Conservation (phyloP, 2,888 invertebrate genomes). For the Spialia ferax region DNA sequence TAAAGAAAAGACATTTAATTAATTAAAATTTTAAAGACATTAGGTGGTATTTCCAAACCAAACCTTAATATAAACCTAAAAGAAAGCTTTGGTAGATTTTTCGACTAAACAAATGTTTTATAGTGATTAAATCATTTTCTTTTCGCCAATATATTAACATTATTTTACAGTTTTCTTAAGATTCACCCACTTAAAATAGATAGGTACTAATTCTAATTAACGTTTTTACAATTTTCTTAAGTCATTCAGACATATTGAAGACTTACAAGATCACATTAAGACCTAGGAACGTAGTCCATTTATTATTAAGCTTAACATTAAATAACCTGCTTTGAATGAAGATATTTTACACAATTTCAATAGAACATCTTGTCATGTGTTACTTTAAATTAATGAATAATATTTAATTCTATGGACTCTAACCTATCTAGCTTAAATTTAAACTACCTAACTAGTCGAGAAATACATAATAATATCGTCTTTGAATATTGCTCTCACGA, state of each 20-base stretch:
- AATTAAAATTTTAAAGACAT: slow-evolving; percentile 46
- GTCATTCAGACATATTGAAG: slow-evolving; percentile 12
- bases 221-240: slow-evolving; percentile 48
- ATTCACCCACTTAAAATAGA: slow-evolving; percentile 38
- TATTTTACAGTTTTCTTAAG: slow-evolving; percentile 44
- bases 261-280: slow-evolving; percentile 45
- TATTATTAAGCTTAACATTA: slow-evolving; percentile 20
- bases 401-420: slow-evolving; percentile 24
- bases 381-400: slow-evolving; percentile 29
- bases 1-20: slow-evolving; percentile 49
- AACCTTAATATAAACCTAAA: slow-evolving; percentile 45
- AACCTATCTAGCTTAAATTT: slow-evolving; percentile 31
- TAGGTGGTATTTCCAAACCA: slow-evolving; percentile 44
- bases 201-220: slow-evolving; percentile 40
- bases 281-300: slow-evolving; percentile 49
- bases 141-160: slow-evolving; percentile 49
- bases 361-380: slow-evolving; percentile 44
- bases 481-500: slow-evolving; percentile 34
- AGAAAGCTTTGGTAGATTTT: slow-evolving; percentile 66
- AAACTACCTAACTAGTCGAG: slow-evolving; percentile 31
- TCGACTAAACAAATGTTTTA: slow-evolving; percentile 57
- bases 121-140: slow-evolving; percentile 32
- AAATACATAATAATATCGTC: slow-evolving; percentile 36
- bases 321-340: slow-evolving; percentile 35
- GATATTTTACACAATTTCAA: slow-evolving; percentile 43